Evolutionary conservation across 2,113 vertebrate genomes (phyloP).

Genomic region (Istiophorus platypterus): DNA sequence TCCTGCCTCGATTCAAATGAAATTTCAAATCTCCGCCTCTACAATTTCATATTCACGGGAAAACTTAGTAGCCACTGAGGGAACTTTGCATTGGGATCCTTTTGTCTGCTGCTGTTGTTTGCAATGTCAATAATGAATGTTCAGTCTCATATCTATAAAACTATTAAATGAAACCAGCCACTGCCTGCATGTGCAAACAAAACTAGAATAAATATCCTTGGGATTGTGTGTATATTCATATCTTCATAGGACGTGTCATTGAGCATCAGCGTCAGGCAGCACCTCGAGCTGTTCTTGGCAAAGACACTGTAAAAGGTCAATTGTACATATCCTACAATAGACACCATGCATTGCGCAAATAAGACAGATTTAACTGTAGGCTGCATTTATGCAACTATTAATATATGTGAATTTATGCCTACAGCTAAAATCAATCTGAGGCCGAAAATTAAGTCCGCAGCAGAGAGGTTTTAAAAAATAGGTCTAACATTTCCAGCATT

Average conservation of each 20-base stretch:
- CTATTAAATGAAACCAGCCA: not conserved
- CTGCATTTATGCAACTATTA: not conserved
- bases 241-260: constrained; percentile 14
- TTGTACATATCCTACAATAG: constrained; percentile 1
- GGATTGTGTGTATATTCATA: constrained; percentile 22
- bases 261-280: not conserved
- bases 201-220: constrained; percentile 2
- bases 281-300: constrained; percentile 10
- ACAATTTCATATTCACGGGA: too few relatives aligned
- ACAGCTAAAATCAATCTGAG: not conserved
- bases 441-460: not conserved
- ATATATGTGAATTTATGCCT: not conserved
- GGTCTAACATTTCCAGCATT: not conserved
- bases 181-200: not conserved
- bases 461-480: not conserved
- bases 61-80: not conserved
- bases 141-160: not conserved
- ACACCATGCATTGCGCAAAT: not conserved
- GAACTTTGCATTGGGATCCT: too few relatives aligned
- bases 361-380: not conserved
- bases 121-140: too few relatives aligned
- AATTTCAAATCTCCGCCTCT: too few relatives aligned
- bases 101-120: not conserved
- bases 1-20: too few relatives aligned
- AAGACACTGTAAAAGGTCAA: not conserved